Base-by-base conservation (phyloP, 1,140 invertebrate genomes). In the Microvelia longipes region DNA sequence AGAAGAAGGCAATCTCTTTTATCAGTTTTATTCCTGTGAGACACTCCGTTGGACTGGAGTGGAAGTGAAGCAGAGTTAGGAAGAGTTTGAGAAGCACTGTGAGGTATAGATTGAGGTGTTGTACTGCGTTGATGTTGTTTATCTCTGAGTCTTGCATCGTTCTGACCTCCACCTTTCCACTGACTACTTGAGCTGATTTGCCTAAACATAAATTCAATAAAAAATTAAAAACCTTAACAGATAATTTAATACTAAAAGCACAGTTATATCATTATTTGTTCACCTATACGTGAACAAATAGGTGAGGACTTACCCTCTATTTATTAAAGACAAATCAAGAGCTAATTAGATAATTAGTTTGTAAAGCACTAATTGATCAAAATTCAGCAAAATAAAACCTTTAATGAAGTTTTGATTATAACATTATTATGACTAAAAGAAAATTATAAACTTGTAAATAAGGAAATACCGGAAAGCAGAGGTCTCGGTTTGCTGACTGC, bases 401-500 rank as follows among this genome's bases (percentile, higher is more conserved):
- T n/a, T n/a, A n/a, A n/a, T n/a, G n/a, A n/a, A n/a, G n/a, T n/a
- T n/a, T n/a, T n/a, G n/a, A n/a, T n/a, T n/a, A n/a, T n/a, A n/a
- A n/a, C n/a, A n/a, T n/a, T n/a, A n/a, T n/a, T n/a, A n/a, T n/a
- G n/a, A n/a, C n/a, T n/a, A n/a, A n/a, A n/a, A n/a, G n/a, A n/a
- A n/a, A n/a, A n/a, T n/a, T n/a, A n/a, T n/a, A n/a, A n/a, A n/a
- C n/a, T n/a, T n/a, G n/a, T n/a, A n/a, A n/a, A n/a, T n/a, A n/a
- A n/a, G n/a, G n/a, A n/a, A 75, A 71, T 79, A 82, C 75, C 83
- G 84, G 75, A 84, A 85, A 29, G 81, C 81, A 72, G 81, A 82
- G 71, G 78, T 83, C 68, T 85, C 84, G 0, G 84, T 85, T 74
- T 85, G 84, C 71, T 85, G 84, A 11, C 82, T 81, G 65, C 82